Conservation (phyloP, 2,113 vertebrate species). For the Chaetura pelagica region DNA sequence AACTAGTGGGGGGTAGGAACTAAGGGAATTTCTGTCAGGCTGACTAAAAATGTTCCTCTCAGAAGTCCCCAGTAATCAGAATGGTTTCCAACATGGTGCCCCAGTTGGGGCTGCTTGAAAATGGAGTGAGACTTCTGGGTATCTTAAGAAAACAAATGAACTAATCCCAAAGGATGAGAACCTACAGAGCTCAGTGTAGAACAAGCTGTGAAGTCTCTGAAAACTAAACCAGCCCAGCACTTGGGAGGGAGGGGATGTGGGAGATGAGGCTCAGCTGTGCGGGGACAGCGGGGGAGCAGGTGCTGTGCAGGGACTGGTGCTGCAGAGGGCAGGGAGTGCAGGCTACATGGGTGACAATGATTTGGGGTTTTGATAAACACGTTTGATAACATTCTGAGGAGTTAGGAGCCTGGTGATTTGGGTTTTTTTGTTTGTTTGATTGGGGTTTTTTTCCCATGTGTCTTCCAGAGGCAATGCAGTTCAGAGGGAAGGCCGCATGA, state of each 20-base stretch:
- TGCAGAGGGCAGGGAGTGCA: not conserved
- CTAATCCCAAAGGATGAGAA: not conserved
- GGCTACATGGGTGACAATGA: not conserved
- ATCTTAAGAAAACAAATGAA: not conserved
- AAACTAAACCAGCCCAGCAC: not conserved
- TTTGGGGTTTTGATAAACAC: not conserved
- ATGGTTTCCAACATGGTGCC: not conserved
- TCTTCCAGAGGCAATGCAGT: constrained; percentile 90
- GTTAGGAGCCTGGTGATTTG: not conserved
- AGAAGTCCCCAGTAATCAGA: not conserved
- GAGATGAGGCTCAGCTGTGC: not conserved
- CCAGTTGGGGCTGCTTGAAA: not conserved
- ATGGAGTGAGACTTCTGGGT: not conserved
- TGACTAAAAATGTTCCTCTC: not conserved
- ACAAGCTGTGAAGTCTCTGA: not conserved
- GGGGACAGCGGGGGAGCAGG: not conserved
- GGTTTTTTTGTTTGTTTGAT: not conserved
- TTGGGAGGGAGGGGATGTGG: not conserved
- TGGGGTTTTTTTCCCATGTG: not conserved
- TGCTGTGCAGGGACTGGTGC: not conserved
- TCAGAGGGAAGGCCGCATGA: constrained; percentile 94
- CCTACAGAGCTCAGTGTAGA: not conserved
- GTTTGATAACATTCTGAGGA: not conserved
- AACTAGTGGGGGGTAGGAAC: not conserved
- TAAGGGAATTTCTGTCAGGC: not conserved